Evolutionary conservation across 2,888 invertebrate species (phyloP).

Genomic region (Drosophila conformis): DNA sequence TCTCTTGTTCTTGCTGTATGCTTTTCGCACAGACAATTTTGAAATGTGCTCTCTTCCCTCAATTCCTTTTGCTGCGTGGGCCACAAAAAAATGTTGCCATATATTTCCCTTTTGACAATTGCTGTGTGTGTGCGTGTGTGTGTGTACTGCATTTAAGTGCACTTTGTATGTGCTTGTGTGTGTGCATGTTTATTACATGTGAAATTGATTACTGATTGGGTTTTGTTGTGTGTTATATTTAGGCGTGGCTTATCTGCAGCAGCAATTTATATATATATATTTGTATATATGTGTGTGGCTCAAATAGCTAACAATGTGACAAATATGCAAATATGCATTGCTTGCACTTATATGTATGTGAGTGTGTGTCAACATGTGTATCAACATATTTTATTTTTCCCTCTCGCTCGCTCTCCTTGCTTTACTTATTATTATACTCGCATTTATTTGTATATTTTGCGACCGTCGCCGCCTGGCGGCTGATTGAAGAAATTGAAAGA

Average conservation of each 20-base stretch:
- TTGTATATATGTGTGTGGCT: slow-evolving; percentile 13
- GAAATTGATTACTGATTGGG: slow-evolving; percentile 39
- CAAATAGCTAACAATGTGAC: slow-evolving; percentile 47
- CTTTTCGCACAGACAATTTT: slow-evolving; percentile 37
- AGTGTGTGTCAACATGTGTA: slow-evolving; percentile 18
- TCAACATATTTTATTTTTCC: slow-evolving; percentile 25
- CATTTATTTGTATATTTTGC: slow-evolving; percentile 25
- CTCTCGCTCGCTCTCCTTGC: slow-evolving; percentile 38
- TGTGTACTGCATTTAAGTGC: slow-evolving; percentile 19
- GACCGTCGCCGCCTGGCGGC: slow-evolving; percentile 51
- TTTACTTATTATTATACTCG: slow-evolving; percentile 43
- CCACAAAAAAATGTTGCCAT: slow-evolving; percentile 21
- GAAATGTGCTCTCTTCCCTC: slow-evolving; percentile 29
- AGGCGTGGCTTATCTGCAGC: slow-evolving; percentile 57
- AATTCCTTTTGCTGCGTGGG: slow-evolving; percentile 40
- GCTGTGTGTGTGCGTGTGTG: background rate
- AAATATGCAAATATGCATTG: slow-evolving; percentile 56
- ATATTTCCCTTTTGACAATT: slow-evolving; percentile 21
- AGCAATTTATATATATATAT: slow-evolving; percentile 3
- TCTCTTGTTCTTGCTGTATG: slow-evolving; percentile 18
- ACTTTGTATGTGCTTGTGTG: slow-evolving; percentile 5
- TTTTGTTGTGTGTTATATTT: slow-evolving; percentile 36
- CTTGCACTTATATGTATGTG: slow-evolving; percentile 36
- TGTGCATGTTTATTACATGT: background rate
- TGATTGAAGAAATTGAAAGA: slow-evolving; percentile 74